Conservation (phyloP, 2,113 vertebrate species). For the Gambusia holbrooki region DNA sequence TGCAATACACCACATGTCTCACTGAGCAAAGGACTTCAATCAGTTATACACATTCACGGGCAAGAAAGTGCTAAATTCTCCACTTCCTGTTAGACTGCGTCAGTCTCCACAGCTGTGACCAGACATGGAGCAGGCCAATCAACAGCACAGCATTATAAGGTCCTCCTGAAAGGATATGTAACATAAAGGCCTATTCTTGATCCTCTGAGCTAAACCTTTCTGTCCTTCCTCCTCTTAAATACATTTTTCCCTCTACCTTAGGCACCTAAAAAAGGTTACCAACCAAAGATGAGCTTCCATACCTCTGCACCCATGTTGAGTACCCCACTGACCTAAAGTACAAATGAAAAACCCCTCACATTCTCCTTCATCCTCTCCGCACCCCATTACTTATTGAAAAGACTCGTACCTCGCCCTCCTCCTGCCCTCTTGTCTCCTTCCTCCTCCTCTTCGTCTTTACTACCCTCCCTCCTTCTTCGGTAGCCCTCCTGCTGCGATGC, state of each 20-base stretch:
- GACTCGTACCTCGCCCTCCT: constrained; percentile 41
- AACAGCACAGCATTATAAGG: constrained; percentile 24
- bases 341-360: constrained; percentile 58
- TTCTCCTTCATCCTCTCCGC: constrained; percentile 42
- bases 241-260: constrained; percentile 42
- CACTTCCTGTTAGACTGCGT: constrained; percentile 67
- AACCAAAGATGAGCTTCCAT: constrained; percentile 62
- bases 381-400: constrained; percentile 72
- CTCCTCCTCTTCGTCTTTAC: constrained; percentile 64
- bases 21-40: constrained; percentile 8
- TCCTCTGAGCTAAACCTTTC: constrained; percentile 32
- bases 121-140: constrained; percentile 59
- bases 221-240: constrained; percentile 43
- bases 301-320: constrained; percentile 60
- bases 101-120: constrained; percentile 56
- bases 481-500: constrained; percentile 89
- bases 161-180: constrained; percentile 43
- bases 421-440: constrained; percentile 34
- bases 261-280: constrained; percentile 23
- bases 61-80: constrained; percentile 68
- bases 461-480: constrained; percentile 82
- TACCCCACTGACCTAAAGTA: constrained; percentile 61
- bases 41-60: constrained; percentile 25
- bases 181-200: constrained; percentile 48
- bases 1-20: constrained; percentile 33